Conservation (phyloP, 2,797 vertebrate genomes). For the Sebastes itinus region DNA sequence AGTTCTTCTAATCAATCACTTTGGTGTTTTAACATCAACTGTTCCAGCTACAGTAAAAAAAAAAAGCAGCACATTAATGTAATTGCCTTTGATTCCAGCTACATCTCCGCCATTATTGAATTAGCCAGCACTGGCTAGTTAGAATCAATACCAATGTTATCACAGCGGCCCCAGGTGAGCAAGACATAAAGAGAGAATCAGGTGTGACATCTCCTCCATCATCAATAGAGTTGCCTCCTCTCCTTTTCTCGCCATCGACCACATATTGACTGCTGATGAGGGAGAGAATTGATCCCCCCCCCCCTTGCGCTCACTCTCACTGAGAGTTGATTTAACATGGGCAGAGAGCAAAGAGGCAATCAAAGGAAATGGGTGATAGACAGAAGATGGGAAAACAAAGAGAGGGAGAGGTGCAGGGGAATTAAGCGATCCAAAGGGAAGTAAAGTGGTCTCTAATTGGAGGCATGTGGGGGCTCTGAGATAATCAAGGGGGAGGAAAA, state of each 20-base stretch:
- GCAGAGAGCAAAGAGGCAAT: constrained; percentile 52
- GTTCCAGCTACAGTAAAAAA: constrained; percentile 25
- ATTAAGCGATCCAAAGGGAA: constrained; percentile 61
- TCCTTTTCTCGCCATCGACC: constrained; percentile 59
- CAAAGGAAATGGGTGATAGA: constrained; percentile 48
- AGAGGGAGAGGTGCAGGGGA: constrained; percentile 37
- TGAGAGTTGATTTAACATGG: constrained; percentile 48
- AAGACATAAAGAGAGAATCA: constrained; percentile 71
- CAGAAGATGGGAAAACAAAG: constrained; percentile 37
- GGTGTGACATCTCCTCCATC: constrained; percentile 71
- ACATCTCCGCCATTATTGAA: constrained; percentile 58
- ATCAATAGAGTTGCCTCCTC: constrained; percentile 65
- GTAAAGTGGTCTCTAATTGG: constrained; percentile 65
- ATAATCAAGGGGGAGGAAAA: constrained; percentile 69
- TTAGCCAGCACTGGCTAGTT: constrained; percentile 54
- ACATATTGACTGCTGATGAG: constrained; percentile 72
- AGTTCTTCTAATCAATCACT: constrained; percentile 27
- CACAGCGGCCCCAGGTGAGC: constrained; percentile 69
- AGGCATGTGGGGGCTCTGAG: constrained; percentile 58
- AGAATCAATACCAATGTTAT: constrained; percentile 73
- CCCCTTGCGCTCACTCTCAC: constrained; percentile 23
- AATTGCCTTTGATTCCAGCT: constrained; percentile 57
- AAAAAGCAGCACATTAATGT: constrained; percentile 22
- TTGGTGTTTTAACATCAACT: constrained; percentile 10
- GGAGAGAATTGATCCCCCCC: constrained; percentile 53